phyloP scores from a whole-genome alignment of 2,113 vertebrate genomes.

The Eulacestoma nigropectus region DNA sequence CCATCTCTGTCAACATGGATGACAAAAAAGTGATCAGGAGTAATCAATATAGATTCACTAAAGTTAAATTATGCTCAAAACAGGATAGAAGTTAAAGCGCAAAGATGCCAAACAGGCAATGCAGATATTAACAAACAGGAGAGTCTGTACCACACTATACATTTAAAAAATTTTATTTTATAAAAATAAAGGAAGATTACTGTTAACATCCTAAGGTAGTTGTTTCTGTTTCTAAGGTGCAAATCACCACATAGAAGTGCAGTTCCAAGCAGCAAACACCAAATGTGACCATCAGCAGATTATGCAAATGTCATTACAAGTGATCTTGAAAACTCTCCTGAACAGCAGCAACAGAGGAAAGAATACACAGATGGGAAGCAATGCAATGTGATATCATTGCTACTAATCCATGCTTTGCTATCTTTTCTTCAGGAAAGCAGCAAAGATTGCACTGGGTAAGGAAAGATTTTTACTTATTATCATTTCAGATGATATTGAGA shows the following conservation, averaged over 20 bases:
- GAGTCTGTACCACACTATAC: neutral
- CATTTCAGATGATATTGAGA: neutral
- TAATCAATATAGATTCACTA: neutral
- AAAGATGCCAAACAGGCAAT: neutral
- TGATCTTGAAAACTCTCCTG: neutral
- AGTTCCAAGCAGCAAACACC: neutral
- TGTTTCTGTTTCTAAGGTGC: neutral
- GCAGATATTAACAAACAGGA: neutral
- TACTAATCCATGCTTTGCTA: conserved; percentile 16
- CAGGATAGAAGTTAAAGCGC: neutral
- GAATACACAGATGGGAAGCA: neutral
- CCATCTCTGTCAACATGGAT: neutral
- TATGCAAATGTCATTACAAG: neutral
- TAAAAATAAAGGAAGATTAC: neutral
- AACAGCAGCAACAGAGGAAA: neutral
- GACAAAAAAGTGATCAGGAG: neutral
- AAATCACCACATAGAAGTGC: neutral
- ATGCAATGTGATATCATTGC: neutral
- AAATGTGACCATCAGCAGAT: neutral
- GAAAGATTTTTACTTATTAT: neutral
- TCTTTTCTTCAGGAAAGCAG: conserved; percentile 6
- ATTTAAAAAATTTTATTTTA: neutral
- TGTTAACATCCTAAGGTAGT: neutral
- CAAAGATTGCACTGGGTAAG: neutral
- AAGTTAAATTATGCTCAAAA: neutral